These are phyloP conservation scores for Varanus salvator DNA, from an alignment of 2,113 vertebrate genomes.

Conservation along the genomic window DNA sequence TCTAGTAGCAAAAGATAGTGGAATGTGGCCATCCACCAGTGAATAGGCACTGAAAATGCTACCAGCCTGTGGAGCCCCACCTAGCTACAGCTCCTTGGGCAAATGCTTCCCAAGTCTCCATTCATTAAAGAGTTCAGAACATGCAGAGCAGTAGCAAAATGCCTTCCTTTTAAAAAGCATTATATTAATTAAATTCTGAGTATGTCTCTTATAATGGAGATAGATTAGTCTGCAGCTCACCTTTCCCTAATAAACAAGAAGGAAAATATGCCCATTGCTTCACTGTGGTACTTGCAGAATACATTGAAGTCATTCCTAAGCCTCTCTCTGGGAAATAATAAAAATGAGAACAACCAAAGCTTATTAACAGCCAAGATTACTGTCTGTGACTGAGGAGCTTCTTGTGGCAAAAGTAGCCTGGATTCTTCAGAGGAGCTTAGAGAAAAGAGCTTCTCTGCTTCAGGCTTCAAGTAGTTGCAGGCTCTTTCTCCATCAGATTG, in stretches of 20 bases:
- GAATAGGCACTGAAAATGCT: neutral
- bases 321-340: constrained; percentile 13
- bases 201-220: neutral
- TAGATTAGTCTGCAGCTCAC: constrained; percentile 24
- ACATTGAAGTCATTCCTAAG: constrained; percentile 6
- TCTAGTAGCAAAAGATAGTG: neutral
- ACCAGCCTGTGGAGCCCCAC: neutral
- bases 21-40: neutral
- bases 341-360: constrained; percentile 9
- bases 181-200: constrained; percentile 30
- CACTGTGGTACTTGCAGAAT: neutral
- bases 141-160: neutral
- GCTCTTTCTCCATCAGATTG: neutral
- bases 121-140: neutral
- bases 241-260: neutral
- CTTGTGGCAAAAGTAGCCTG: neutral
- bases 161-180: constrained; percentile 23
- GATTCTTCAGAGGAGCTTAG: neutral
- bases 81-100: neutral
- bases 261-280: constrained; percentile 10
- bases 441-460: neutral
- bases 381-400: neutral
- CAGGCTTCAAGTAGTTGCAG: neutral
- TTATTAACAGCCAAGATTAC: constrained; percentile 19
- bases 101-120: neutral